These are phyloP conservation scores for Pterocles burchelli DNA, from an alignment of 2,113 vertebrate genomes.

Conservation along the genomic window DNA sequence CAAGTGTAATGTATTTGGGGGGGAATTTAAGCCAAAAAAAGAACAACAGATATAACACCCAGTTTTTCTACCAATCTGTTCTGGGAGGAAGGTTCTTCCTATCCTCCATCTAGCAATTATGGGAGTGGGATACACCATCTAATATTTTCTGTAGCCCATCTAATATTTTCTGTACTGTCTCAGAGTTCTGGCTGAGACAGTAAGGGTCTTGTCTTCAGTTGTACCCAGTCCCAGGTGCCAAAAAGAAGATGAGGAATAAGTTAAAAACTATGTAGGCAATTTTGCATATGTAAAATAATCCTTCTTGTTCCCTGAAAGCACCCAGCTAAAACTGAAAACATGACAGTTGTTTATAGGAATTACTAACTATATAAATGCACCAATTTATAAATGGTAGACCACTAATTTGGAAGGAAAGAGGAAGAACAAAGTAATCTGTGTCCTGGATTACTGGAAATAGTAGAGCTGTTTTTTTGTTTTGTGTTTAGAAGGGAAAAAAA, in stretches of 20 bases:
- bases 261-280: background rate
- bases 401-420: background rate
- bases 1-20: background rate
- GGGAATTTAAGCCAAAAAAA: background rate
- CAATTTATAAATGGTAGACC: background rate
- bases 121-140: background rate
- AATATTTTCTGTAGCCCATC: background rate
- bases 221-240: background rate
- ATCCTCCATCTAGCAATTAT: background rate
- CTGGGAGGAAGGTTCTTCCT: background rate
- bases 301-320: background rate
- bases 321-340: background rate
- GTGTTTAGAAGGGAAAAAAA: background rate
- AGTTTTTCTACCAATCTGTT: background rate
- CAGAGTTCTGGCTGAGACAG: background rate
- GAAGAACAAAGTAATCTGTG: background rate
- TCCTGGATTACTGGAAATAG: background rate
- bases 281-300: background rate
- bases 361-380: background rate
- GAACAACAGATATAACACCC: background rate
- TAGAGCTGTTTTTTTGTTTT: background rate
- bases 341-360: background rate
- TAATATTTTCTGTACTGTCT: background rate
- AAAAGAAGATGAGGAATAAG: background rate
- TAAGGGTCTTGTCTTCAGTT: background rate